These are phyloP conservation scores for Synaphobranchus kaupii DNA, from an alignment of 2,797 vertebrate genomes.

Conservation along the genomic window DNA sequence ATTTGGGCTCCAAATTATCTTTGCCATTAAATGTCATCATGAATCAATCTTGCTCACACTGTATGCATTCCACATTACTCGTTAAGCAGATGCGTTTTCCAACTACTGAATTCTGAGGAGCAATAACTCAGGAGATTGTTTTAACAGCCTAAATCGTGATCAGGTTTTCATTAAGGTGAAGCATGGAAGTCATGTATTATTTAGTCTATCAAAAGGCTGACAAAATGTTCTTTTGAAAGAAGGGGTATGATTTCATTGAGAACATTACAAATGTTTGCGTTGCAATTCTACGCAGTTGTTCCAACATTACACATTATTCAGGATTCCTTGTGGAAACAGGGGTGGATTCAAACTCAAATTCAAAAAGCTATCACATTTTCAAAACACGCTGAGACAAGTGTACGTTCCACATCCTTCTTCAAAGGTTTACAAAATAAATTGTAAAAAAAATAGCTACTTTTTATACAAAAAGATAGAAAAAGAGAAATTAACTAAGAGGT, in stretches of 20 bases:
- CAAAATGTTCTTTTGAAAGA: background rate
- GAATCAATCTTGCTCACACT: background rate
- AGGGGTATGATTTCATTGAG: background rate
- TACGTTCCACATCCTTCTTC: background rate
- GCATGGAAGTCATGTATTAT: background rate
- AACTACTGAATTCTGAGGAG: background rate
- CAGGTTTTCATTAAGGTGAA: background rate
- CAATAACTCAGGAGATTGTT: background rate
- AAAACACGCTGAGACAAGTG: background rate
- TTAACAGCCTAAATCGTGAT: background rate
- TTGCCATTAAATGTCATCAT: background rate
- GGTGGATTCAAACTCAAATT: background rate
- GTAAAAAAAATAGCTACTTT: background rate
- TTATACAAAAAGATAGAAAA: background rate
- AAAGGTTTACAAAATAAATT: background rate
- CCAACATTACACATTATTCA: background rate
- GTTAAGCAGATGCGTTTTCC: constrained; percentile 5
- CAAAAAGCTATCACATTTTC: background rate
- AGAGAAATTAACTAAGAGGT: background rate
- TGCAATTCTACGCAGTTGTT: background rate
- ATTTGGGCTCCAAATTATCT: background rate
- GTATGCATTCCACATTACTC: background rate
- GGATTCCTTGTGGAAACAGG: background rate
- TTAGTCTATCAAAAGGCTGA: background rate
- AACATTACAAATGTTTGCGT: background rate